Base-by-base conservation (phyloP, 2,113 vertebrate species). In the Callorhinus ursinus region DNA sequence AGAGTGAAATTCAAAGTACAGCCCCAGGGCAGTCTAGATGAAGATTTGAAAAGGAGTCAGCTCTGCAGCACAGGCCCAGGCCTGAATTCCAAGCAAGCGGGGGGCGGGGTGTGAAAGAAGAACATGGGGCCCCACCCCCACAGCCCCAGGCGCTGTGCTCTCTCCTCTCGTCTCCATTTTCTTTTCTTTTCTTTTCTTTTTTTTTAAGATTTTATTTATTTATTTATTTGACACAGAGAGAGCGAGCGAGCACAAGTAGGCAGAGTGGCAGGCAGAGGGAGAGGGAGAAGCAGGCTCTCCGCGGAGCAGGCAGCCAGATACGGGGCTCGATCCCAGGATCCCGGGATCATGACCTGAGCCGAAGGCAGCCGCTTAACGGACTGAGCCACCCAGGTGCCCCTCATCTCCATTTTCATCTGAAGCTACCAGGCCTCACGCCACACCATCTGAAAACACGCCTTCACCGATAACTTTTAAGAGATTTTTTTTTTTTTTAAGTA, bases 51-150 rank as follows among this genome's bases (percentile, higher is more conserved):
- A 79, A 84, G 59, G 49, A 76, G 65, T 28, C 90, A 92, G 79
- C 36, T 93, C 67, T 39, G 55, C 28, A 31, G 59, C 90, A 39
- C 85, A 95, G 81, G 93, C 87, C 91, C 53, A 36, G 85, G 88
- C 91, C 46, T 53, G 65, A 84, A 80, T 33, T 65, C 63, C 28
- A 65, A 26, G 63, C 61, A 31, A 65, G 28, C 0, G 13, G 46
- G 46, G 7, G 1, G 61, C n/a, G 18, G 5, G 7, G 24, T 16
- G 1, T 5, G 16, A 2, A 22, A 49, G n/a, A 5, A 4, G 5
- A 74, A 16, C 42, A 15, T 0, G 1, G 22, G 39, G 3, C 33
- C 31, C 63, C 13, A 14, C 15, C 24, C 39, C 51, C 26, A 15
- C 6, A 3, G 2, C 28, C 31, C 2, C 21, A 49, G 2, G 31